Percentiles rank a stretch among this genome's conserved stretches.
phyloP scores from a whole-genome alignment of 2,113 vertebrate species.

The Ahaetulla prasina region DNA sequence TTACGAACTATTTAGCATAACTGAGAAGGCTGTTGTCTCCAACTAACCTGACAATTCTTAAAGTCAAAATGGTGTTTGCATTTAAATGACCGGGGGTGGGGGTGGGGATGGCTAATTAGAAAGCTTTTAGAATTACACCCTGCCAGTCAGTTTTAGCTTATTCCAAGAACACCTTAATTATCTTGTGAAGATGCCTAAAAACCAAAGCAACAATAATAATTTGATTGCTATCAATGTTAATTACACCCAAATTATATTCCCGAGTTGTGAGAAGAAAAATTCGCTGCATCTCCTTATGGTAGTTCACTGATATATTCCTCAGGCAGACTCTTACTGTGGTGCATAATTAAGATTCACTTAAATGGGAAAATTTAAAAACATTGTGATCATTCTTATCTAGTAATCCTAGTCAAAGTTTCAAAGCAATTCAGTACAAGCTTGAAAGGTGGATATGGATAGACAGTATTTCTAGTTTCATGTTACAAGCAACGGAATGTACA shows the following conservation, averaged over 20 bases:
- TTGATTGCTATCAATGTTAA: slow-evolving; percentile 76
- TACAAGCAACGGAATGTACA: background rate
- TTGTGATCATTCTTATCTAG: background rate
- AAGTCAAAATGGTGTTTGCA: slow-evolving; percentile 61
- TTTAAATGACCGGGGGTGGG: slow-evolving; percentile 65
- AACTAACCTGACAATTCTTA: slow-evolving; percentile 52
- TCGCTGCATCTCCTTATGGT: slow-evolving; percentile 38
- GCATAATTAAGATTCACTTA: background rate
- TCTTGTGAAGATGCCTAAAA: slow-evolving; percentile 69
- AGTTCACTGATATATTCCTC: slow-evolving; percentile 39
- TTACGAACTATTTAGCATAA: slow-evolving; percentile 42
- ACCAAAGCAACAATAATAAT: slow-evolving; percentile 74
- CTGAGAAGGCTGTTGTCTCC: slow-evolving; percentile 46
- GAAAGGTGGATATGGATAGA: background rate
- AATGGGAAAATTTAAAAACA: background rate
- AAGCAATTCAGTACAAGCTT: background rate
- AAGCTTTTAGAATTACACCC: slow-evolving; percentile 62
- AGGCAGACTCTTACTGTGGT: accelerated
- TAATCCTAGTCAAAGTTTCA: background rate
- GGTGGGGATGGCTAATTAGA: slow-evolving; percentile 67
- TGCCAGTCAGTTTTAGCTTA: slow-evolving; percentile 65
- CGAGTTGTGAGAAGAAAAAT: slow-evolving; percentile 60
- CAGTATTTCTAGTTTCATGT: background rate
- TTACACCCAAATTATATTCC: slow-evolving; percentile 68
- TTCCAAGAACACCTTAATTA: slow-evolving; percentile 70